Percentiles rank a stretch among this genome's conserved stretches.
Evolutionary conservation across 2,113 vertebrate species (phyloP).

Genomic region (Centropristis striata): DNA sequence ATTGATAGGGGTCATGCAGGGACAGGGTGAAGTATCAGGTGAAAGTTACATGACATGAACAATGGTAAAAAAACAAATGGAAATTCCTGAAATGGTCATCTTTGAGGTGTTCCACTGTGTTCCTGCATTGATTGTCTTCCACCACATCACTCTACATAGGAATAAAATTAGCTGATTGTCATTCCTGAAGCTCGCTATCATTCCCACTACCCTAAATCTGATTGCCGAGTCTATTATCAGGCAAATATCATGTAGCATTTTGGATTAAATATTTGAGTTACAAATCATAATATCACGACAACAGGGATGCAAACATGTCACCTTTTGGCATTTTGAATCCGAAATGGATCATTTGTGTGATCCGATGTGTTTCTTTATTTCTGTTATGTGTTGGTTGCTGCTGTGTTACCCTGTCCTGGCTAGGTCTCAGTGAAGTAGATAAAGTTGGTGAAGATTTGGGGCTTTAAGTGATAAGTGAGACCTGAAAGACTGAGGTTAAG

Average conservation of each 20-base stretch:
- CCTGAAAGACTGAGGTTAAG: neutral
- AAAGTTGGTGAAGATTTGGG: neutral
- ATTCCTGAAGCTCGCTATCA: neutral
- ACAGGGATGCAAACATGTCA: too few relatives aligned
- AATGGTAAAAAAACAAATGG: neutral
- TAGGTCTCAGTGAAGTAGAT: too few relatives aligned
- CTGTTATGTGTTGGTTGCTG: too few relatives aligned
- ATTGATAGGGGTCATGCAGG: too few relatives aligned
- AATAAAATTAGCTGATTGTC: constrained; percentile 19
- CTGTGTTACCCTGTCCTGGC: too few relatives aligned
- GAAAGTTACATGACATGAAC: neutral
- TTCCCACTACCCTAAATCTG: constrained; percentile 1
- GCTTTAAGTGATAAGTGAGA: neutral
- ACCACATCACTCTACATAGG: neutral
- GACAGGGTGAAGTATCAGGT: neutral
- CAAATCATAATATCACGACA: neutral
- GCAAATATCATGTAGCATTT: neutral
- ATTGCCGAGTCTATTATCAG: neutral
- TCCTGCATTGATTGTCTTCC: constrained; percentile 14
- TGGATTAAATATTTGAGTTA: neutral
- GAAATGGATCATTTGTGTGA: too few relatives aligned
- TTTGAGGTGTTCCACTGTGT: neutral
- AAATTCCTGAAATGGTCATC: neutral
- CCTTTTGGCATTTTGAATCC: too few relatives aligned
- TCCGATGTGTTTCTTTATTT: too few relatives aligned